Evolutionary conservation across 2,113 vertebrate species (phyloP).

Genomic region (Gallinago paraguaiae): DNA sequence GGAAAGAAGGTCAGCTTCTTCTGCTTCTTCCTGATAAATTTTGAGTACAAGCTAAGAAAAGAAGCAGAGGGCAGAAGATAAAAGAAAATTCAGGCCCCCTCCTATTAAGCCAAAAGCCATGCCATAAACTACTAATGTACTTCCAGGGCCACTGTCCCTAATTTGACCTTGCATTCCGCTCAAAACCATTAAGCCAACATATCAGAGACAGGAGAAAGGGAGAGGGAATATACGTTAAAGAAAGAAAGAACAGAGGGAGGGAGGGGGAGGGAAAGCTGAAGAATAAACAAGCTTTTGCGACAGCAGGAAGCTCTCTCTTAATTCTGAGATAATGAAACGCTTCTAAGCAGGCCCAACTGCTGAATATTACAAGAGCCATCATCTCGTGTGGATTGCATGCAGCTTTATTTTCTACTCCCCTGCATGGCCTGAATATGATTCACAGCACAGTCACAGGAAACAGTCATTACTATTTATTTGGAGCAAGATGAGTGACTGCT

Average conservation of each 20-base stretch:
- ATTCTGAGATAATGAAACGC: conserved; percentile 68
- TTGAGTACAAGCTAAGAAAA: neutral
- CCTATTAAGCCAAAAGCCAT: neutral
- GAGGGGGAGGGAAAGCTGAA: neutral
- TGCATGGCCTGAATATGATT: conserved; percentile 59
- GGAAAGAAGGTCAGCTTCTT: neutral
- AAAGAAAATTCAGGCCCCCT: neutral
- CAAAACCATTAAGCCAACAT: conserved; percentile 18
- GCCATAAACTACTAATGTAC: neutral
- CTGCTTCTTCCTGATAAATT: neutral
- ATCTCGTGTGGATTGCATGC: conserved; percentile 44
- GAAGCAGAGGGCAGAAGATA: conserved; percentile 2
- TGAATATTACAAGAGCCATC: conserved; percentile 59
- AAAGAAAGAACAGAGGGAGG: neutral
- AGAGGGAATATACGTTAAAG: neutral
- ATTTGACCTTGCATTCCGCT: conserved; percentile 50
- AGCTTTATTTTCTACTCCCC: conserved; percentile 61
- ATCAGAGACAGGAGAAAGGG: conserved; percentile 18
- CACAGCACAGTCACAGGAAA: conserved; percentile 59
- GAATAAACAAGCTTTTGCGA: conserved; percentile 70
- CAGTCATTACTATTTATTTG: conserved; percentile 68
- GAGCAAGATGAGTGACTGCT: conserved; percentile 47
- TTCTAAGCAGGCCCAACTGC: conserved; percentile 59
- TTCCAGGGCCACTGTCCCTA: conserved; percentile 31
- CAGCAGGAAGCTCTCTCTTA: conserved; percentile 72